Evolutionary conservation across 2,113 vertebrate genomes (phyloP).

Genomic region (Mesembrinibis cayennensis): DNA sequence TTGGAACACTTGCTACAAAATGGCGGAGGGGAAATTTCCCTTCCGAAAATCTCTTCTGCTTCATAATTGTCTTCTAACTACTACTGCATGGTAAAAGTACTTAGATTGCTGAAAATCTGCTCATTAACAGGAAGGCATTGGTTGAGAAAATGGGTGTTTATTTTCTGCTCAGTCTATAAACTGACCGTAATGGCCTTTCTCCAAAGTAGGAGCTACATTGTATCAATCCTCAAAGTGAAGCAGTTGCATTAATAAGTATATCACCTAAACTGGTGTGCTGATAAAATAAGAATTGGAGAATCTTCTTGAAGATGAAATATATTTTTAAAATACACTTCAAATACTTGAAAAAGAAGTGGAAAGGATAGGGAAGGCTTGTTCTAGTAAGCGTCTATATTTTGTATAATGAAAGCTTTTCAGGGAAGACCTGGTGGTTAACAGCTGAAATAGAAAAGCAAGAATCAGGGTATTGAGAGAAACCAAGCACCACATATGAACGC

Average conservation of each 20-base stretch:
- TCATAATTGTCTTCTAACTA: background rate
- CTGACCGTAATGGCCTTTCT: background rate
- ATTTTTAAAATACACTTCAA: background rate
- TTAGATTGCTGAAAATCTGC: background rate
- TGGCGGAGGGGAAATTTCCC: background rate
- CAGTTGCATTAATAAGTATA: background rate
- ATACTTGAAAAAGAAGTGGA: background rate
- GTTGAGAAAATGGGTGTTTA: background rate
- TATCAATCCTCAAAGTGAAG: background rate
- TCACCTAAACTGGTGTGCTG: background rate
- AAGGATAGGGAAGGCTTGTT: background rate
- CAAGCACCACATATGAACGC: background rate
- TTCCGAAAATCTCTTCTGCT: background rate
- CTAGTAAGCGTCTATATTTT: background rate
- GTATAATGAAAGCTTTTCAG: background rate
- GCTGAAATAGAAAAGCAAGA: constrained; percentile 29
- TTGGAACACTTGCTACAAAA: background rate
- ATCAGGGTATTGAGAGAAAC: background rate
- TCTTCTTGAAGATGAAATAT: background rate
- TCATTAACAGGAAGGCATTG: background rate
- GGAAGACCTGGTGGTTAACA: background rate
- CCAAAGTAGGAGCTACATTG: background rate
- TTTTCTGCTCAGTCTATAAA: too few relatives aligned
- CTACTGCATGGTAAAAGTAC: background rate
- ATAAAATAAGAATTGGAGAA: background rate